phyloP scores from a whole-genome alignment of 2,797 vertebrate species.

The Antrozous pallidus region DNA sequence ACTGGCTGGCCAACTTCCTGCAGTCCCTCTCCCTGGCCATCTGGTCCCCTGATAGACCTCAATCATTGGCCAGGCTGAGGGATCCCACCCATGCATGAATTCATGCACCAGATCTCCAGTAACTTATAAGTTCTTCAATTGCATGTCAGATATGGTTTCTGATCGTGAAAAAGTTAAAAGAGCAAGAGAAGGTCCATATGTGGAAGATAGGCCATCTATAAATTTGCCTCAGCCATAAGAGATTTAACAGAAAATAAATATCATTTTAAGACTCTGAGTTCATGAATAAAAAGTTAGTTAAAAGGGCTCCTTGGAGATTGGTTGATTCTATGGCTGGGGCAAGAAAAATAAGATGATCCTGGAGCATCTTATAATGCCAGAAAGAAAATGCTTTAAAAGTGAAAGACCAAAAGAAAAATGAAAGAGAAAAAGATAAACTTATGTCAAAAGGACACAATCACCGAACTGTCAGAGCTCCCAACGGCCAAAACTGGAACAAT shows the following conservation, averaged over 20 bases:
- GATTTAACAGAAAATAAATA: constrained; percentile 40
- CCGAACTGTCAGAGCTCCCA: not conserved
- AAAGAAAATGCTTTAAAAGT: not conserved
- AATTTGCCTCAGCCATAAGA: constrained; percentile 27
- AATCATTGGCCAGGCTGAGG: too few species aligned
- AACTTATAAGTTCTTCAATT: constrained; percentile 11
- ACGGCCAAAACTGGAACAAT: not conserved
- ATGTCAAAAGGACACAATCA: not conserved
- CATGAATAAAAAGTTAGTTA: constrained; percentile 41
- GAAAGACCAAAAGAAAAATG: not conserved
- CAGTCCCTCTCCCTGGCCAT: too few species aligned
- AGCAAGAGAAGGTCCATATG: not conserved
- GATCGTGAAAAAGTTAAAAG: constrained; percentile 29
- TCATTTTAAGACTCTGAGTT: constrained; percentile 55
- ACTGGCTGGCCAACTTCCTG: too few species aligned
- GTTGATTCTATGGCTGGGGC: not conserved
- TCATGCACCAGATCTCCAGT: not conserved
- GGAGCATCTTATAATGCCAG: not conserved
- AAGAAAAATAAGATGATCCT: not conserved
- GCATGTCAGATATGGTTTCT: not conserved
- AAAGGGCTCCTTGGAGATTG: not conserved
- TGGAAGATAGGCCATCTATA: not conserved
- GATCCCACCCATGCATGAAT: too few species aligned
- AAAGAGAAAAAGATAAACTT: not conserved
- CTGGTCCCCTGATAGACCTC: too few species aligned